Conservation (phyloP, 2,888 invertebrate genomes). For the Omphaloscelis lunosa region DNA sequence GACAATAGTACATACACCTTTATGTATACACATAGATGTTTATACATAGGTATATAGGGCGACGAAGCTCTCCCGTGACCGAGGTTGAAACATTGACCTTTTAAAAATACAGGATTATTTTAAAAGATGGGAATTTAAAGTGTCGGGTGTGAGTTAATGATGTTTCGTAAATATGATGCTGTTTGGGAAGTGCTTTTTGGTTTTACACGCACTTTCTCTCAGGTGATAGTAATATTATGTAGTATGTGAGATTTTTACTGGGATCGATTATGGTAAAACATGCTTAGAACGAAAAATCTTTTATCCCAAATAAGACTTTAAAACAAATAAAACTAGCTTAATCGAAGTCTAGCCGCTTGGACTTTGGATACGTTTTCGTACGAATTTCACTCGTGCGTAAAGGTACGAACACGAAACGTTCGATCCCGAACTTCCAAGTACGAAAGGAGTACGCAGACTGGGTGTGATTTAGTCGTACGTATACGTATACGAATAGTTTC, state of each 20-base stretch:
- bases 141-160: conserved; percentile 26
- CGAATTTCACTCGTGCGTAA: too few species aligned
- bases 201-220: background rate
- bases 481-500: too few species aligned
- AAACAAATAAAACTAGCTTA: too few species aligned
- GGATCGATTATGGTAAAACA: background rate
- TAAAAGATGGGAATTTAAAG: conserved; percentile 24
- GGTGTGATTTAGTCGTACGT: too few species aligned
- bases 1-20: background rate
- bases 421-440: too few species aligned
- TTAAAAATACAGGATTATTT: conserved; percentile 36
- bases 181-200: conserved; percentile 14
- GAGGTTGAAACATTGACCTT: conserved; percentile 47
- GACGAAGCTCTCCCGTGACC: conserved; percentile 6
- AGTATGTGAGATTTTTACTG: background rate
- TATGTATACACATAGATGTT: background rate
- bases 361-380: too few species aligned
- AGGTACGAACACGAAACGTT: too few species aligned
- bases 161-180: conserved; percentile 39
- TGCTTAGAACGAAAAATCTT: too few species aligned
- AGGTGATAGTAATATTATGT: background rate
- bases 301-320: too few species aligned
- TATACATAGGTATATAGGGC: conserved; percentile 15
- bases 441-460: too few species aligned
- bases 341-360: too few species aligned